These are phyloP conservation scores for Itoplectis maculator DNA, from an alignment of 2,888 invertebrate genomes.

Conservation along the genomic window DNA sequence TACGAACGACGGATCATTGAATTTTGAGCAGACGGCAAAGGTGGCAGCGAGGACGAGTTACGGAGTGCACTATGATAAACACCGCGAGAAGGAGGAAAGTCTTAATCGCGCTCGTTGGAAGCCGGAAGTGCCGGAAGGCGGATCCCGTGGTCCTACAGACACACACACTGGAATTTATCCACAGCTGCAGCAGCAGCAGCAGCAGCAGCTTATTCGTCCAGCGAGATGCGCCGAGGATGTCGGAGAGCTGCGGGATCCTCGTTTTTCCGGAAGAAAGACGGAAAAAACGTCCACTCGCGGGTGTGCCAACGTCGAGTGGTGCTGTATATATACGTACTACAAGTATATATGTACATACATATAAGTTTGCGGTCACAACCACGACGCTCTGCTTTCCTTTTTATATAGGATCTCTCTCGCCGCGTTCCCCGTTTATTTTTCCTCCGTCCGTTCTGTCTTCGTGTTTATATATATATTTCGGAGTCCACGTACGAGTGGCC, in stretches of 20 bases:
- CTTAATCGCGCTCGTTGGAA: slow-evolving; percentile 52
- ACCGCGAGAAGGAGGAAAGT: slow-evolving; percentile 45
- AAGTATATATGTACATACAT: slow-evolving; percentile 21
- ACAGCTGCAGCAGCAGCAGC: too few relatives aligned
- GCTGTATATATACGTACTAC: not conserved
- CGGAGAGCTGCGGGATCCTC: slow-evolving; percentile 42
- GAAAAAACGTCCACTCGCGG: slow-evolving; percentile 50
- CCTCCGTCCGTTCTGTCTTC: slow-evolving; percentile 30
- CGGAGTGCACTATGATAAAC: slow-evolving; percentile 46
- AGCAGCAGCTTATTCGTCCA: slow-evolving; percentile 47
- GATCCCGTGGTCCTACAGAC: slow-evolving; percentile 48
- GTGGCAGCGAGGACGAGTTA: not conserved
- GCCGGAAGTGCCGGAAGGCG: slow-evolving; percentile 53
- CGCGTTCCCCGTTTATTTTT: slow-evolving; percentile 26
- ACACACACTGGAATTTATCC: slow-evolving; percentile 65
- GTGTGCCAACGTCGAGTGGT: slow-evolving; percentile 52
- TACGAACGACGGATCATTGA: not conserved
- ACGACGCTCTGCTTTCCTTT: slow-evolving; percentile 42
- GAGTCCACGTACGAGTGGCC: slow-evolving; percentile 23
- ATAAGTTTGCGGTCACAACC: slow-evolving; percentile 25
- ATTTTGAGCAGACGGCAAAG: not conserved
- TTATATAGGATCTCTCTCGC: slow-evolving; percentile 41
- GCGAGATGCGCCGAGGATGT: slow-evolving; percentile 57
- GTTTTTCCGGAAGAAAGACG: slow-evolving; percentile 61
- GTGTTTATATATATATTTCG: slow-evolving; percentile 17